Conservation (phyloP, 1,140 invertebrate genomes). For the Drosophila murphyi region DNA sequence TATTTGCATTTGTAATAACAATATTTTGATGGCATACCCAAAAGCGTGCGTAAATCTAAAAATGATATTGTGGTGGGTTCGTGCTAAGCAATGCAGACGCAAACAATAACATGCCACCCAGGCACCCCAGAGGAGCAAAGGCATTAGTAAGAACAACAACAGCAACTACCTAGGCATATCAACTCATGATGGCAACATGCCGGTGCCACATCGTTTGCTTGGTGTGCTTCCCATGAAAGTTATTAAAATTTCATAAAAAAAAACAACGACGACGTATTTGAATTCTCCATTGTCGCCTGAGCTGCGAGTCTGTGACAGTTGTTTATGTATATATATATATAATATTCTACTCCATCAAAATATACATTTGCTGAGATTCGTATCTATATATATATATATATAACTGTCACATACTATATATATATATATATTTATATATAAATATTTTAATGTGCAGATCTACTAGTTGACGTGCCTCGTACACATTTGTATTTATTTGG, state of each 20-base stretch:
- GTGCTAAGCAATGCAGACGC: constrained; percentile 57
- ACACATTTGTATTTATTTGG: constrained; percentile 67
- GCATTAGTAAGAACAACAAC: constrained; percentile 21
- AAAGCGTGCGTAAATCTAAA: constrained; percentile 79
- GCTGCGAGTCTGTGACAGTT: constrained; percentile 53
- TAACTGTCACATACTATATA: constrained; percentile 24
- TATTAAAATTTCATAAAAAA: constrained; percentile 83
- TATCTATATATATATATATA: constrained; percentile 11
- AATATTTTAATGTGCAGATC: constrained; percentile 25
- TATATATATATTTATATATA: constrained; percentile 7
- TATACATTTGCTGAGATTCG: constrained; percentile 35
- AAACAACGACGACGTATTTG: constrained; percentile 56
- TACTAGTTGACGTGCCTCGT: constrained; percentile 36
- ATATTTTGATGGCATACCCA: constrained; percentile 75
- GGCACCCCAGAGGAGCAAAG: constrained; percentile 18
- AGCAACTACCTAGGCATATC: constrained; percentile 19
- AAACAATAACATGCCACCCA: constrained; percentile 24
- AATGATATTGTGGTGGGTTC: constrained; percentile 62
- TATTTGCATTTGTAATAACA: constrained; percentile 84
- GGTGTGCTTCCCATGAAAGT: constrained; percentile 51
- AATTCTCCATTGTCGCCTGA: constrained; percentile 63
- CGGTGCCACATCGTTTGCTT: constrained; percentile 14
- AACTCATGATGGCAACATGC: constrained; percentile 62
- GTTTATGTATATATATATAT: constrained; percentile 20
- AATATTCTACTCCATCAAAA: too few relatives aligned